Percentiles rank a stretch among this genome's conserved stretches.
Conservation (phyloP, 2,113 vertebrate species). For the Gobiocypris rarus region DNA sequence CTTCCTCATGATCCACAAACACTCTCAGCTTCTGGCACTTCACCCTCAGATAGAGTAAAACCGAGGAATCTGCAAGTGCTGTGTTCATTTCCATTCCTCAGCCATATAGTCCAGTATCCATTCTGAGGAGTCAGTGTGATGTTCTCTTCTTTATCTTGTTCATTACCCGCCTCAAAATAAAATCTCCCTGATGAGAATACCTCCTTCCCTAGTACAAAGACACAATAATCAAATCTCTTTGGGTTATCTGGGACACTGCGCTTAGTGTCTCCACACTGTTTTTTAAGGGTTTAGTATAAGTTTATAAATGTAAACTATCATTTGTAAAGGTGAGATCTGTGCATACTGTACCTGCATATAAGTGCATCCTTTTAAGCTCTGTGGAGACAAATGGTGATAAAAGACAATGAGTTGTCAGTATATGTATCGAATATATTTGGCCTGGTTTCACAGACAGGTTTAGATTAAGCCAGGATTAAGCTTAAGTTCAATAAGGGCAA, state of each 20-base stretch:
- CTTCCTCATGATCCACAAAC: neutral
- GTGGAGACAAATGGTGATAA: neutral
- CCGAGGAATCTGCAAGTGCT: accelerated
- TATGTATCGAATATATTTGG: neutral
- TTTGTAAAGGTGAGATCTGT: neutral
- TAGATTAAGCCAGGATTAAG: too few relatives aligned
- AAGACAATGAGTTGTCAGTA: neutral
- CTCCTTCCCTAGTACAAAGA: neutral
- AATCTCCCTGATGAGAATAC: neutral
- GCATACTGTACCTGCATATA: neutral
- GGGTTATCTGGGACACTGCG: neutral
- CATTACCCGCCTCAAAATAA: neutral
- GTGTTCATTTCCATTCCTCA: neutral
- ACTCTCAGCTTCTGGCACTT: neutral
- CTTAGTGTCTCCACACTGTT: neutral
- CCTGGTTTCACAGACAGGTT: too few relatives aligned
- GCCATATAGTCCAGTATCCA: neutral
- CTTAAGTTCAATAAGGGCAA: too few relatives aligned
- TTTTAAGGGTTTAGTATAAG: too few relatives aligned
- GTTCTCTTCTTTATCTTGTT: neutral
- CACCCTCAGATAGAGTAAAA: neutral
- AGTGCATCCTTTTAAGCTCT: neutral
- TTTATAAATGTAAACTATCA: too few relatives aligned
- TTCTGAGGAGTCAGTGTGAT: neutral
- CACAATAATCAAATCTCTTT: neutral